Base-by-base conservation (phyloP, 2,113 vertebrate species). In the Phyllostomus discolor region DNA sequence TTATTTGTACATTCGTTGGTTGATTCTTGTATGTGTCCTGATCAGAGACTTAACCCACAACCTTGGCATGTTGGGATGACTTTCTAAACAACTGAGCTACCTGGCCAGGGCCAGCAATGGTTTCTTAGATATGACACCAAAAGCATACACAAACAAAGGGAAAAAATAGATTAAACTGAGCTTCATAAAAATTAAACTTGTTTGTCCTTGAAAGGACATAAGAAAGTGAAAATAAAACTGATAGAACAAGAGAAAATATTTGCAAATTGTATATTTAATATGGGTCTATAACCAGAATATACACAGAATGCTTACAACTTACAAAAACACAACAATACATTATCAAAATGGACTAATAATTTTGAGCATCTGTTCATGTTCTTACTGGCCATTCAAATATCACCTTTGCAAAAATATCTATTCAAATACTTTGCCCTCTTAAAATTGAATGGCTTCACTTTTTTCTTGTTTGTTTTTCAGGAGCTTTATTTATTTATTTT, bases 121-220 rank as follows among this genome's bases (percentile, higher is more conserved):
- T 82, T 86, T 95, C 59, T 88, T 79, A 78, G 50, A 28, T 54
- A 54, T 43, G 79, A 78, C 3, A 57, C 28, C 28, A 91, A 69
- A 94, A 85, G 4, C 12, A 75, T 2, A 66, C 52, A 48, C 26
- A 88, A 72, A 90, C 3, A 46, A 91, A 20, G 31, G 14, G 70
- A 69, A 76, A 66, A 90, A 43, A 76, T 0, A 73, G 22, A 76
- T 52, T 46, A 90, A 64, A 84, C 4, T 35, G 2, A 33, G 93
- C 59, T 95, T 91, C 57, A 69, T 81, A 91, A 94, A 93, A 87
- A 50, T 70, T 62, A 81, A 79, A 94, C 28, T 20, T 88, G 22
- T 48, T 52, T 91, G 17, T 46, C 50, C 59, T 90, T 90, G 26
- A 67, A 80, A 96, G 73, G 54, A 50, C 33, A 67, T 0, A 67